Conservation (phyloP, 2,888 invertebrate genomes). For the Nasonovia ribisnigri region DNA sequence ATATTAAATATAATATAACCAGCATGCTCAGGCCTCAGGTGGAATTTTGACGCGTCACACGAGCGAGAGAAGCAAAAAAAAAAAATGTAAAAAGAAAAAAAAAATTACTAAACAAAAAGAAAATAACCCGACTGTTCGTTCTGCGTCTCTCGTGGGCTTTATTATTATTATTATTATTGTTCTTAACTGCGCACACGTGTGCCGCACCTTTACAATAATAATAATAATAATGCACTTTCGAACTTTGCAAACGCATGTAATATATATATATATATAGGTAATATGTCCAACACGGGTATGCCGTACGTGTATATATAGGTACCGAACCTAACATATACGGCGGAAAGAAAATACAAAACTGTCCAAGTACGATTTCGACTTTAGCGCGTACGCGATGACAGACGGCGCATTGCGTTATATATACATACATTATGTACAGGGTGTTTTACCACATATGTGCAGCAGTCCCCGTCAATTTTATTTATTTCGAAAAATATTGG, state of each 20-base stretch:
- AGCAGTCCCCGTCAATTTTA: not conserved
- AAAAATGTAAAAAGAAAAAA: not conserved
- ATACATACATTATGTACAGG: not conserved
- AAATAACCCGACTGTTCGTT: not conserved
- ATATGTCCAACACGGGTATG: not conserved
- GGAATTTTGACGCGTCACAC: not conserved
- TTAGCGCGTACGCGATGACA: not conserved
- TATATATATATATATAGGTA: not conserved
- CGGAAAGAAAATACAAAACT: not conserved
- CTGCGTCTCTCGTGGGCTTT: not conserved
- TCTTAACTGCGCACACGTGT: slow-evolving; percentile 9
- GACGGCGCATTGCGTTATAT: not conserved
- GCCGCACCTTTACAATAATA: not conserved
- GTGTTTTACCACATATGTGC: not conserved
- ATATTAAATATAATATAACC: not conserved
- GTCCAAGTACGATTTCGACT: not conserved
- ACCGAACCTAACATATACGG: not conserved
- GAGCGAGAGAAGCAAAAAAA: not conserved
- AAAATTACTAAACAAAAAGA: not conserved
- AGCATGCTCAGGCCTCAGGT: not conserved
- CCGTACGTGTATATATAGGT: not conserved
- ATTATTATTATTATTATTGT: slow-evolving; percentile 10
- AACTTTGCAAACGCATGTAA: not conserved
- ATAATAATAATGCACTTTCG: not conserved
- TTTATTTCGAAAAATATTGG: not conserved